Conservation (phyloP, 2,888 invertebrate genomes). For the Odontomyia ornata region DNA sequence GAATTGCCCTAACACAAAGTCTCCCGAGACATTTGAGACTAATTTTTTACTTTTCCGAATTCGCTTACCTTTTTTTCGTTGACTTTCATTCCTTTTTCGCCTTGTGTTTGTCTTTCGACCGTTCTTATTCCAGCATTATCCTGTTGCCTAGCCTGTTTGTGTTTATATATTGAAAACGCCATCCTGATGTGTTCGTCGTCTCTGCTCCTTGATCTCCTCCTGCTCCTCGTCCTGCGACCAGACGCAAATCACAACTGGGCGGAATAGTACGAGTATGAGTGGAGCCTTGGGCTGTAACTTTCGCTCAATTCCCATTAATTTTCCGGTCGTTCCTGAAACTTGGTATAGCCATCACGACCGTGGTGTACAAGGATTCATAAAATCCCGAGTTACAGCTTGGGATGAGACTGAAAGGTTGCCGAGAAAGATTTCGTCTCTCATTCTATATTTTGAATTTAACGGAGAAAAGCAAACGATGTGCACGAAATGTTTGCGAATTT, state of each 20-base stretch:
- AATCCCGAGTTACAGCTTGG: neutral
- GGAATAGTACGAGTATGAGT: neutral
- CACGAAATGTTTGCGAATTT: conserved; percentile 26
- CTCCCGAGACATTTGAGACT: conserved; percentile 27
- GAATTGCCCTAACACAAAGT: conserved; percentile 13
- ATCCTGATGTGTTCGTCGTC: neutral
- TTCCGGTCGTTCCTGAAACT: conserved; percentile 41
- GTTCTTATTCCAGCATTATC: conserved; percentile 15
- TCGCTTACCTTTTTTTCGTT: neutral
- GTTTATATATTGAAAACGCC: neutral
- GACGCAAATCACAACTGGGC: no score
- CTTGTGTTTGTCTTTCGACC: neutral
- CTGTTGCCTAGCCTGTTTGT: conserved; percentile 34
- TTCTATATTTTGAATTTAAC: neutral
- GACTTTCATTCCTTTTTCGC: neutral
- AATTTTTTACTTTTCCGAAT: conserved; percentile 28
- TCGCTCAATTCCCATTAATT: conserved; percentile 40
- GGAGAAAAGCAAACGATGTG: no score
- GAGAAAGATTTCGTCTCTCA: neutral
- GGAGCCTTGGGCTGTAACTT: conserved; percentile 30
- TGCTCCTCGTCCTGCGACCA: neutral
- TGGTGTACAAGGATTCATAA: neutral
- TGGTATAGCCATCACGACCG: neutral
- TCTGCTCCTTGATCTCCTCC: neutral
- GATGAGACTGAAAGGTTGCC: neutral